A percentile compares a stretch with the other conserved stretches of the same genome.
Conservation (phyloP, 2,888 invertebrate genomes). For the Agrilus mali region DNA sequence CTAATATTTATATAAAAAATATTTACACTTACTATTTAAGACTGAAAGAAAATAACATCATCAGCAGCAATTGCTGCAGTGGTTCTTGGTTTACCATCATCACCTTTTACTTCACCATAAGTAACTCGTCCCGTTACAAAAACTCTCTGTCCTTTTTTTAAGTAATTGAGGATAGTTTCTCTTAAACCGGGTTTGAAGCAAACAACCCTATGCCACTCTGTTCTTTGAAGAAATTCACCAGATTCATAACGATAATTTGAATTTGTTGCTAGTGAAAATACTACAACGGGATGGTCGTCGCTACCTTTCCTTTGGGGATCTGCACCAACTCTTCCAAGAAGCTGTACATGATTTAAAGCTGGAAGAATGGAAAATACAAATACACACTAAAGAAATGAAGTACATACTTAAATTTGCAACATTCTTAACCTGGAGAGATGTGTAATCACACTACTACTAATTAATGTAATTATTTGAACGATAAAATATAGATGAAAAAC, state of each 20-base stretch:
- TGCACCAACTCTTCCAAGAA: conserved; percentile 79
- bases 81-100: conserved; percentile 54
- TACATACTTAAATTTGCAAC: no score
- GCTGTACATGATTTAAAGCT: conserved; percentile 74
- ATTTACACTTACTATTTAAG: not conserved
- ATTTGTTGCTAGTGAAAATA: conserved; percentile 85
- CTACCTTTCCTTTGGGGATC: conserved; percentile 78
- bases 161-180: conserved; percentile 62
- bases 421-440: not conserved
- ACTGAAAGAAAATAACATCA: conserved; percentile 71
- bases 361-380: conserved; percentile 14
- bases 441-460: not conserved
- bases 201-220: conserved; percentile 85
- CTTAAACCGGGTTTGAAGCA: conserved; percentile 76
- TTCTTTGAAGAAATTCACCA: conserved; percentile 71
- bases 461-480: no score
- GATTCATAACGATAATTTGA: conserved; percentile 68
- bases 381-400: no score
- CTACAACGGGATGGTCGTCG: conserved; percentile 70
- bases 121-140: conserved; percentile 70
- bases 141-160: conserved; percentile 78
- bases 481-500: not conserved
- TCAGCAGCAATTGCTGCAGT: conserved; percentile 79
- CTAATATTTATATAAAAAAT: no score
- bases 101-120: conserved; percentile 73